Percentiles rank a stretch among this genome's conserved stretches.
These are phyloP conservation scores for Mastomys natalensis DNA, from an alignment of 2,113 vertebrate species.

Conservation along the genomic window DNA sequence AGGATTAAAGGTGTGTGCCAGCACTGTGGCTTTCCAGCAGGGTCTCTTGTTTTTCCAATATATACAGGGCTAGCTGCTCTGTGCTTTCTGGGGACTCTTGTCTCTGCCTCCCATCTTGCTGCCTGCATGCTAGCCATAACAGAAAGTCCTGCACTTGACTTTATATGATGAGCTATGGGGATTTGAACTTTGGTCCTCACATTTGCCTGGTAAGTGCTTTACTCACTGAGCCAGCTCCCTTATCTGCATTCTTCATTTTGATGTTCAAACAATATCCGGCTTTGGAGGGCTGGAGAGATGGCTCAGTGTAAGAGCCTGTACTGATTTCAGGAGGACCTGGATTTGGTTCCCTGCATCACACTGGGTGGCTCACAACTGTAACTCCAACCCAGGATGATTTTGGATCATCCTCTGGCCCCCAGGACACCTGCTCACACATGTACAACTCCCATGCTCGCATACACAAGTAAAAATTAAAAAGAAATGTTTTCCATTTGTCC, in stretches of 20 bases:
- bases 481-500: neutral
- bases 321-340: neutral
- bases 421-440: neutral
- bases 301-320: no score
- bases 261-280: no score
- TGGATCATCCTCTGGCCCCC: neutral
- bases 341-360: neutral
- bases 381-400: neutral
- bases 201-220: neutral
- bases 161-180: no score
- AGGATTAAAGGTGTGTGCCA: neutral
- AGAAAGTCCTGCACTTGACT: neutral
- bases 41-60: neutral
- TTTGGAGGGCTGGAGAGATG: no score
- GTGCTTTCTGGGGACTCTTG: neutral
- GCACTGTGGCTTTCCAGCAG: neutral
- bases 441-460: neutral
- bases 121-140: no score
- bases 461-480: neutral
- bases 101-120: neutral
- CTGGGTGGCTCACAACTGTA: neutral
- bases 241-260: no score
- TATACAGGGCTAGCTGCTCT: neutral
- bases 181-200: no score
- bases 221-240: neutral